Evolutionary conservation across 1,140 invertebrate genomes (phyloP).

Genomic region (Akabosia matsudoensis): DNA sequence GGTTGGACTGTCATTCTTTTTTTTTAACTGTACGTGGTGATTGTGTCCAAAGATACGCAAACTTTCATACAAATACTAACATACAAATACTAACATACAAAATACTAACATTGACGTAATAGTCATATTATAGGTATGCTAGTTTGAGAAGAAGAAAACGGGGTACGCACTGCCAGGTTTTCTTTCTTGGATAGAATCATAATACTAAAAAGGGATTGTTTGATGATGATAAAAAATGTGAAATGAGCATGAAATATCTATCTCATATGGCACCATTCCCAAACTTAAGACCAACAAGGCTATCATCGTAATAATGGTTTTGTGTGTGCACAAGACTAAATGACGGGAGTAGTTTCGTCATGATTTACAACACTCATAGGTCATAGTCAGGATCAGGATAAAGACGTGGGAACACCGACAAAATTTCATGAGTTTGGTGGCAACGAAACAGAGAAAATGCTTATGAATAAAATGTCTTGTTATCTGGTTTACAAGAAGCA

Average conservation of each 20-base stretch:
- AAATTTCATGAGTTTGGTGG: too few species aligned
- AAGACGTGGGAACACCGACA: slow-evolving; percentile 22
- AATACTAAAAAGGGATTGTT: background rate
- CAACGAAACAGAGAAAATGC: too few species aligned
- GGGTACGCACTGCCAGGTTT: too few species aligned
- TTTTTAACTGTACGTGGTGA: too few species aligned
- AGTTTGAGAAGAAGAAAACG: too few species aligned
- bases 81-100: background rate
- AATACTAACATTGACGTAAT: background rate
- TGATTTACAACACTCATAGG: slow-evolving; percentile 23
- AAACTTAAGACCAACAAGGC: background rate
- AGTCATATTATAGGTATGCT: background rate
- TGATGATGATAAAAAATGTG: slow-evolving; percentile 17
- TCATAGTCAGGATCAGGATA: slow-evolving; percentile 18
- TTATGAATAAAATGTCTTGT: too few species aligned
- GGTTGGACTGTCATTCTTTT: background rate
- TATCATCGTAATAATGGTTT: background rate
- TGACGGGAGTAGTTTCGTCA: background rate
- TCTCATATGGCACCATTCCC: slow-evolving; percentile 22
- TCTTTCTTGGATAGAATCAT: background rate
- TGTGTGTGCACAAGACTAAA: background rate
- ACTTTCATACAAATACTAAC: background rate
- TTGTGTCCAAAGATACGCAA: too few species aligned
- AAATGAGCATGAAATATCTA: slow-evolving; percentile 19
- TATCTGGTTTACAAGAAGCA: too few species aligned